Base-by-base conservation (phyloP, 1,140 invertebrate species). In the Aphis gossypii region DNA sequence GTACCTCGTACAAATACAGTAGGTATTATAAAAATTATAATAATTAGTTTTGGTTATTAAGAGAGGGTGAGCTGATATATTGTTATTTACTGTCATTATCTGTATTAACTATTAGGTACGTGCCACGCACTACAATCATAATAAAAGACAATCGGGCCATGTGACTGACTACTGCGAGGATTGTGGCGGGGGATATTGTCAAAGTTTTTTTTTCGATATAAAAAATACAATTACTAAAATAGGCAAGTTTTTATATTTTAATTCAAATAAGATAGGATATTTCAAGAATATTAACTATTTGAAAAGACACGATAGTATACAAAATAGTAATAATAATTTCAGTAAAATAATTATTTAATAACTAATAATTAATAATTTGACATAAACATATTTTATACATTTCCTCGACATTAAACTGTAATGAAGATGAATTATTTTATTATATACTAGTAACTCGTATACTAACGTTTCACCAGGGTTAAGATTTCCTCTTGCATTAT, bases 21-120 rank as follows among this genome's bases (percentile, higher is more conserved):
- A 76, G 60, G 30, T 76, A 76, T 35, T 76, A 76, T 68, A 68
- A 68, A 68, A 68, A 68, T 68, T 68, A 68, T 76, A n/a, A 76
- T 76, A 76, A 76, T 76, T 76, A 76, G 30, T 76, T 76, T 76
- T 6, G 60, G 60, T 76, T 76, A n/a, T n/a, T 76, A 76, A 30
- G 14, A 76, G 30, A 76, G 60, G 60, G 60, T 76, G n/a, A 76
- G 60, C n/a, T 76, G 60, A n/a, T 68, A 68, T 76, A 76, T 76
- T 76, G 60, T 76, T n/a, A 76, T 76, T 18, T 76, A n/a, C 14
- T 76, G 60, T 76, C 60, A 76, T 76, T 76, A 76, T 76, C 30
- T 76, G n/a, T 76, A 60, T 20, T 76, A 76, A 76, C 30, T 76
- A 76, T 76, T 76, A n/a, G n/a, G 30, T 76, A 76, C 30, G 14